Evolutionary conservation across 23 tunicate species (phyloP).

Genomic region (Styela clava): DNA sequence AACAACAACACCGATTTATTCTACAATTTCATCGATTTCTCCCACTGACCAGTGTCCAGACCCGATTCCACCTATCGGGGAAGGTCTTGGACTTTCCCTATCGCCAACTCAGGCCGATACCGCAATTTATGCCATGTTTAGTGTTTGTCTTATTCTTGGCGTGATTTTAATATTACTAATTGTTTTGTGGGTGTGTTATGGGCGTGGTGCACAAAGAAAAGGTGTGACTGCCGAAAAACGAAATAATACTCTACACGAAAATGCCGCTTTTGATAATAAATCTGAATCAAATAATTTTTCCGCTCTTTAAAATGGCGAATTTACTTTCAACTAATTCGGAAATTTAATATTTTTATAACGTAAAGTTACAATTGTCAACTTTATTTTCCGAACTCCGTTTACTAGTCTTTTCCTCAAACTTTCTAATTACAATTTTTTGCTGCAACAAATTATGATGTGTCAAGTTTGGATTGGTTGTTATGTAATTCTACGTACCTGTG

Average conservation of each 20-base stretch:
- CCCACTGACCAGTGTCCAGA: background rate
- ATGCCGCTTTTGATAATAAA: background rate
- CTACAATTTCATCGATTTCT: background rate
- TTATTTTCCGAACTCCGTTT: background rate
- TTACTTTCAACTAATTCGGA: too few species aligned
- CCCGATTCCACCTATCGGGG: background rate
- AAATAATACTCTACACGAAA: background rate
- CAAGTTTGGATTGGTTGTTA: too few species aligned
- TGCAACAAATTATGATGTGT: too few species aligned
- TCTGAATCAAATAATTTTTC: background rate
- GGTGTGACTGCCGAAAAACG: background rate
- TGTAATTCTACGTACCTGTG: too few species aligned
- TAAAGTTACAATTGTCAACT: too few species aligned
- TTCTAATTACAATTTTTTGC: too few species aligned
- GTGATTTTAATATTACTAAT: background rate
- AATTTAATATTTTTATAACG: background rate
- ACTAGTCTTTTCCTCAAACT: too few species aligned
- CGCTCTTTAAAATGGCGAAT: too few species aligned
- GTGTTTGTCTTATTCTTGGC: conserved; percentile 8
- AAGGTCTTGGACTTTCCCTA: conserved; percentile 15
- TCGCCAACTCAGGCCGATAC: conserved; percentile 14
- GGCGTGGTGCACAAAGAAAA: background rate
- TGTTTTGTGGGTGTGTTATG: background rate
- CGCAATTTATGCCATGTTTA: conserved; percentile 21
- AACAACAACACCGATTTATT: background rate